Evolutionary conservation across 1,140 invertebrate species (phyloP), one percentile per base, ranked within the genome.

Genomic region (Gonatopus flavifemur): DNA sequence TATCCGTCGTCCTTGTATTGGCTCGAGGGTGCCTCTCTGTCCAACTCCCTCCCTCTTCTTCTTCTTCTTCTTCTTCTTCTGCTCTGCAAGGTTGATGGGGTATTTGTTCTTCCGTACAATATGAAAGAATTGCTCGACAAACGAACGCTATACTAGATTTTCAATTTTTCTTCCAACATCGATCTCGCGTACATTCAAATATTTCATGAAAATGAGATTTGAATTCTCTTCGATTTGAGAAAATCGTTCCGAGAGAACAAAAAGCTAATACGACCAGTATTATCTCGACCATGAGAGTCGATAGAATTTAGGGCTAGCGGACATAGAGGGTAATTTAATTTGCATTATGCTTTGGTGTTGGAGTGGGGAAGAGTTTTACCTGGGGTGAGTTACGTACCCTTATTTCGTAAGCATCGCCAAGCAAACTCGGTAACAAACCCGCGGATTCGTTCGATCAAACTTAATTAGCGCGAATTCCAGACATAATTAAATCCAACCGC

Each of bases 401-500:
- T 70, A 66, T 70, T 71, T 72, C 64, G 62, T 67, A 65, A 66
- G 64, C 60, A 70, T 71, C 64, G 59, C 60, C 62, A 61, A 59
- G 64, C 66, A 64, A 69, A 72, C 64, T 70, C 62, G 37, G 66
- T 62, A 70, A 71, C 70, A 69, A 69, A 71, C 66, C 66, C 63
- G 62, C 66, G 66, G 61, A 72, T 70, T 72, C 72, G 72, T 74
- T 74, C 70, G 72, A 74, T 75, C 70, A 70, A 73, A 73, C 70
- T 75, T 71, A 73, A 75, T 75, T 75, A 75, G 66, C 70, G 67
- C 64, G 59, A 71, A 75, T 75, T 75, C 71, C 70, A 69, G 67
- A 70, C 61, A 69, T 73, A 72, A 73, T 73, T 75, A 71, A 73
- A 73, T 73, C 65, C 68, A 54, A 71, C 61, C 70, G 48, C 65